These are phyloP conservation scores for Hydrozoanthus gracilis DNA, from an alignment of 92 coral and sea anemone species.

Conservation along the genomic window DNA sequence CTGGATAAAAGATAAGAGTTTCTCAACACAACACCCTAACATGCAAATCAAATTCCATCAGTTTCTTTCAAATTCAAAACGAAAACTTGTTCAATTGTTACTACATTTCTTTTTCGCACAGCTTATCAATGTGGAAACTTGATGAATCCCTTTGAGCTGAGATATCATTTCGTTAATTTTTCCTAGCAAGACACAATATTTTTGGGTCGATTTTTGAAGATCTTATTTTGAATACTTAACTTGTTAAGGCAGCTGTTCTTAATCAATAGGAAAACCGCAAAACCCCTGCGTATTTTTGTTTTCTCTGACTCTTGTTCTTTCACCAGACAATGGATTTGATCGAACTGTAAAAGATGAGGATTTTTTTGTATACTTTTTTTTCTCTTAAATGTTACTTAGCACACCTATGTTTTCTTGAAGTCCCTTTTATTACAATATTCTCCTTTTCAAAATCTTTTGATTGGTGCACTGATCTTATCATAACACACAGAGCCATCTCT, in stretches of 20 bases:
- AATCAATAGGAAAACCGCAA: slow-evolving; percentile 31
- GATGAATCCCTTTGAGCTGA: background rate
- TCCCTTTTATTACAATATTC: background rate
- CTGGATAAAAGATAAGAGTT: background rate
- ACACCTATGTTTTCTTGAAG: background rate
- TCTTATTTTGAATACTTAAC: slow-evolving; percentile 30
- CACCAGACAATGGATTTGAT: background rate
- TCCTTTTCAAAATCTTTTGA: background rate
- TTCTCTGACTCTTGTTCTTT: slow-evolving; percentile 5
- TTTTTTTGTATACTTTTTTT: background rate
- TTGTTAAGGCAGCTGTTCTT: slow-evolving; percentile 14
- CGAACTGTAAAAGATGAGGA: background rate
- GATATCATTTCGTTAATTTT: slow-evolving; percentile 10
- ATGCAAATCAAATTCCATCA: background rate
- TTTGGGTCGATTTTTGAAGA: background rate
- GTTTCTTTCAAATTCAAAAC: background rate
- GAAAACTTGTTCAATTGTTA: background rate
- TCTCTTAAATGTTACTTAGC: background rate
- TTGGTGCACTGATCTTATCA: slow-evolving; percentile 29
- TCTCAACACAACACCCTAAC: background rate
- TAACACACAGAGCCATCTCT: background rate
- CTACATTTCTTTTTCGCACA: background rate
- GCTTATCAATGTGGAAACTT: background rate
- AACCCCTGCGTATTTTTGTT: background rate
- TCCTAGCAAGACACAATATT: background rate